Evolutionary conservation across 2,888 invertebrate genomes (phyloP).

Genomic region (Pilophorus perplexus): DNA sequence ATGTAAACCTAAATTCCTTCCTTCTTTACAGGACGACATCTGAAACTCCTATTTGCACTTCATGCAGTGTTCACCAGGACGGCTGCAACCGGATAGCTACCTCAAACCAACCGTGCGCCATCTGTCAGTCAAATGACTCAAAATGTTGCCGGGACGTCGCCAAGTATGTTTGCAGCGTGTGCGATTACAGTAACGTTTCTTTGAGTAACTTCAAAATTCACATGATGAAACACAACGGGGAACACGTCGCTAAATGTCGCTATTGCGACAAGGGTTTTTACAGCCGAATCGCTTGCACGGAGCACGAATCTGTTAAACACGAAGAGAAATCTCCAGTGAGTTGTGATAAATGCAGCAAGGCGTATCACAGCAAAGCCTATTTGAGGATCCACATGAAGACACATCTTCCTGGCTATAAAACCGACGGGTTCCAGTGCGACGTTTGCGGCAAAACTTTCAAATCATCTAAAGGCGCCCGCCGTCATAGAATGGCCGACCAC

Average conservation of each 20-base stretch:
- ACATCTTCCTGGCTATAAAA: conserved; percentile 3
- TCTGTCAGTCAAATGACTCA: conserved; percentile 9
- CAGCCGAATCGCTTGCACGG: conserved; percentile 40
- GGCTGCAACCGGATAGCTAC: background rate
- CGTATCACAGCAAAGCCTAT: conserved; percentile 45
- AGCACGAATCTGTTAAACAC: conserved; percentile 42
- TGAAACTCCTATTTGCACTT: too few relatives aligned
- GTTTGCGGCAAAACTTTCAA: conserved; percentile 55
- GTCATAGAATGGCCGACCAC: conserved; percentile 55
- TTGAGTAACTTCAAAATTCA: conserved; percentile 46
- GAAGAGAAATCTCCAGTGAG: conserved; percentile 50
- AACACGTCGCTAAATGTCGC: conserved; percentile 43
- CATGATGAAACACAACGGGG: conserved; percentile 46
- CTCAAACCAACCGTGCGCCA: background rate
- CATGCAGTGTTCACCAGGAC: conserved; percentile 12
- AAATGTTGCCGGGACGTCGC: background rate
- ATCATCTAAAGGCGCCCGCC: conserved; percentile 52
- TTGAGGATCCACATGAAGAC: conserved; percentile 42
- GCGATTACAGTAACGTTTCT: conserved; percentile 40
- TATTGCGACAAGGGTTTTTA: conserved; percentile 46
- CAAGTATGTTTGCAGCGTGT: conserved; percentile 40
- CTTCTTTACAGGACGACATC: too few relatives aligned
- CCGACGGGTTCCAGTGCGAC: conserved; percentile 52
- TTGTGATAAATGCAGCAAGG: conserved; percentile 52
- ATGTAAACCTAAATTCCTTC: too few relatives aligned